phyloP scores from a whole-genome alignment of 2,888 invertebrate genomes.

The Conus canariensis region DNA sequence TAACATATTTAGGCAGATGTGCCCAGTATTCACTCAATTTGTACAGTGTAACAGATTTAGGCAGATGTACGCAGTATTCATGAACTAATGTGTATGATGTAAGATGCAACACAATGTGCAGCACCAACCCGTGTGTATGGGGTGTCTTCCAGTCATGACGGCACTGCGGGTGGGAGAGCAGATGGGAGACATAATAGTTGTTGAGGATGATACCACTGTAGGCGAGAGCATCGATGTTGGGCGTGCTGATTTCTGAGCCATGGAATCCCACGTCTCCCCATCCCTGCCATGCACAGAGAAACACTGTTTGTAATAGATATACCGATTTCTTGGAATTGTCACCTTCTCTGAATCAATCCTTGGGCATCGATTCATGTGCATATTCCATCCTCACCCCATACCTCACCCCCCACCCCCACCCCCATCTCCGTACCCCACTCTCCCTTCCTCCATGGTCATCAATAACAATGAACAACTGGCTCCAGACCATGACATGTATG shows the following conservation, averaged over 20 bases:
- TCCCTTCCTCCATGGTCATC: background rate
- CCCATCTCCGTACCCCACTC: background rate
- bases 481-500: no score
- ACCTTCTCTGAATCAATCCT: background rate
- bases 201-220: slow-evolving; percentile 90
- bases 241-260: slow-evolving; percentile 93
- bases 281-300: slow-evolving; percentile 83
- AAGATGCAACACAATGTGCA: no score
- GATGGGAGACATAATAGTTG: slow-evolving; percentile 93
- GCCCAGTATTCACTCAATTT: no score
- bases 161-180: slow-evolving; percentile 95
- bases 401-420: background rate
- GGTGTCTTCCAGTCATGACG: slow-evolving; percentile 94
- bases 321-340: background rate
- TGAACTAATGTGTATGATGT: no score
- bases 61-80: no score
- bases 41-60: no score
- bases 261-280: slow-evolving; percentile 97
- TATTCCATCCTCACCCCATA: background rate
- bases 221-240: slow-evolving; percentile 93
- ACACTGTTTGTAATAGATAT: background rate
- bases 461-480: no score
- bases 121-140: slow-evolving; percentile 89
- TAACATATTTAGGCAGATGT: no score
- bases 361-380: background rate